phyloP scores from a whole-genome alignment of 2,113 vertebrate species.

The Cynoglossus semilaevis region DNA sequence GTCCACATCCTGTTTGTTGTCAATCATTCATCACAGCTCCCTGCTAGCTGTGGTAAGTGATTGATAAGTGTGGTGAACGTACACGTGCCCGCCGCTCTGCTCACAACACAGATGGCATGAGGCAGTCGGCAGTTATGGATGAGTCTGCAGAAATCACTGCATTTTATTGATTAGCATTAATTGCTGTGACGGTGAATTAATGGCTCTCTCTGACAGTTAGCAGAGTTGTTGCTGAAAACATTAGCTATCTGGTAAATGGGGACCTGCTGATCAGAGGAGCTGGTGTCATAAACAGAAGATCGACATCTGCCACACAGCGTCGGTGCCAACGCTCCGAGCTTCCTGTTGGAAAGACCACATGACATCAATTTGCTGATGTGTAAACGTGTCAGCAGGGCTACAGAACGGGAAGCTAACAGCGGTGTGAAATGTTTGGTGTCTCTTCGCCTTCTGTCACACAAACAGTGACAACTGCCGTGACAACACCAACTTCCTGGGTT shows the following conservation, averaged over 20 bases:
- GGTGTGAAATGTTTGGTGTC: too few relatives aligned
- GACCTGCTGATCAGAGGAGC: too few relatives aligned
- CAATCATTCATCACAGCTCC: constrained; percentile 27
- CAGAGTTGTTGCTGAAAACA: constrained; percentile 27
- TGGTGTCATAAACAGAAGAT: constrained; percentile 9
- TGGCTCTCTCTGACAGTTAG: constrained; percentile 32
- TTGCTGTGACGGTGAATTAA: constrained; percentile 46
- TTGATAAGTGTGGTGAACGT: constrained; percentile 46
- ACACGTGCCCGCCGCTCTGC: constrained; percentile 40
- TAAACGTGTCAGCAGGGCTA: too few relatives aligned
- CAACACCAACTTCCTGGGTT: too few relatives aligned
- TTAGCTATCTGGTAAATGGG: constrained; percentile 14
- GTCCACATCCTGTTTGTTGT: constrained; percentile 20
- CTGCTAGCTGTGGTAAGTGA: constrained; percentile 47
- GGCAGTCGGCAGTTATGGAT: too few relatives aligned
- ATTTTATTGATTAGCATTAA: constrained; percentile 60
- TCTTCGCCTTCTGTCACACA: too few relatives aligned
- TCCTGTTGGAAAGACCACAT: too few relatives aligned
- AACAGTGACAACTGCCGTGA: too few relatives aligned
- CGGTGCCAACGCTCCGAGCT: too few relatives aligned
- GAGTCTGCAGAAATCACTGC: constrained; percentile 32
- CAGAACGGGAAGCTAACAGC: too few relatives aligned
- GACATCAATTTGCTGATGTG: too few relatives aligned
- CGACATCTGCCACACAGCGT: constrained; percentile 32
- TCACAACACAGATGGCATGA: constrained; percentile 56